Evolutionary conservation across 2,113 vertebrate species (phyloP).

Genomic region (Rostratula benghalensis): DNA sequence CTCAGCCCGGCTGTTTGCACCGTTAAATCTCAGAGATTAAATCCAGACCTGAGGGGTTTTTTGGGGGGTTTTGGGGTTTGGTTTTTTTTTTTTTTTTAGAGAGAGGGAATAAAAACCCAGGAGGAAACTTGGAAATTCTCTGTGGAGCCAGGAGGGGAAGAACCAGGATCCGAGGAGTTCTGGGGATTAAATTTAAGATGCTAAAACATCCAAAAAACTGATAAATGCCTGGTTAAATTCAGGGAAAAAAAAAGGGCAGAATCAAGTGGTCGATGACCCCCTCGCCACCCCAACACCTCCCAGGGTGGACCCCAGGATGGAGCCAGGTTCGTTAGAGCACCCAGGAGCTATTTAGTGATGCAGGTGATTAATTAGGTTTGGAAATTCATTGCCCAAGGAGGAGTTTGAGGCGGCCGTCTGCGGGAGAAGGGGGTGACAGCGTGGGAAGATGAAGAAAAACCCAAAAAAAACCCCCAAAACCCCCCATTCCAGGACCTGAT

Average conservation of each 20-base stretch:
- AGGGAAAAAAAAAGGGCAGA: too few species aligned
- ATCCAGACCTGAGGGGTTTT: neutral
- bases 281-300: accelerated
- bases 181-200: accelerated
- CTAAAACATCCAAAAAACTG: accelerated
- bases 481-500: neutral
- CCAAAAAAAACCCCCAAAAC: too few species aligned
- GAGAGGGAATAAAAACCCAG: neutral
- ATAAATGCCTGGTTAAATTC: accelerated
- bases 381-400: neutral
- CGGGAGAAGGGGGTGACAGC: neutral
- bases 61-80: too few species aligned
- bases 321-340: neutral
- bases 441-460: neutral
- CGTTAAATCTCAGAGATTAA: neutral
- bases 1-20: neutral
- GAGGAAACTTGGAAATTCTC: neutral
- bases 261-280: accelerated
- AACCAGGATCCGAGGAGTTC: neutral
- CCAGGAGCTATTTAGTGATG: neutral
- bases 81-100: too few species aligned
- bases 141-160: neutral
- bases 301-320: neutral
- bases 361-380: neutral
- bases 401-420: accelerated